A percentile compares a stretch with the other conserved stretches of the same genome.
Evolutionary conservation across 2,797 vertebrate species (phyloP).

Genomic region (Lithobates sylvaticus): DNA sequence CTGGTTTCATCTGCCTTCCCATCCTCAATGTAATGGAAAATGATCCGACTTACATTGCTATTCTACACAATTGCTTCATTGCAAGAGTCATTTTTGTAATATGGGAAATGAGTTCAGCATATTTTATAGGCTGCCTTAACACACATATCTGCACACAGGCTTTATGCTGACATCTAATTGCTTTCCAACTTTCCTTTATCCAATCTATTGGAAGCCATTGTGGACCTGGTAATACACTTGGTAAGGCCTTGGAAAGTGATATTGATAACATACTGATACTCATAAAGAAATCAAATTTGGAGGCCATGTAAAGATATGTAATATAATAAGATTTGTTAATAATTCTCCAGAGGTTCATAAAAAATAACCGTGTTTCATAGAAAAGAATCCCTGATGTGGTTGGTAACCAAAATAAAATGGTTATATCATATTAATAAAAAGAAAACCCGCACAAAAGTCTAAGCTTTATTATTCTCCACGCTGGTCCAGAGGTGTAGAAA

Average conservation of each 20-base stretch:
- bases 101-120: slow-evolving; percentile 31
- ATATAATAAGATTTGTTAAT: slow-evolving; percentile 5
- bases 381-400: not conserved
- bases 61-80: slow-evolving; percentile 44
- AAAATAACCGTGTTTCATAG: not conserved
- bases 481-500: no score
- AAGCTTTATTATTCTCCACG: not conserved
- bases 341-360: not conserved
- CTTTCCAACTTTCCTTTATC: slow-evolving; percentile 5
- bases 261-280: not conserved
- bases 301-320: slow-evolving; percentile 1
- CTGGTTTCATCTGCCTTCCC: slow-evolving; percentile 25
- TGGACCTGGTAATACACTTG: not conserved
- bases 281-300: slow-evolving; percentile 21
- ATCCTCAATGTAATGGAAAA: slow-evolving; percentile 21
- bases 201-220: slow-evolving; percentile 16
- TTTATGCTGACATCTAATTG: slow-evolving; percentile 24
- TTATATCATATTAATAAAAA: not conserved
- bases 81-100: slow-evolving; percentile 30
- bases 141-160: slow-evolving; percentile 17
- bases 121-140: slow-evolving; percentile 15
- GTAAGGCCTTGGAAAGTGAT: not conserved
- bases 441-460: not conserved
- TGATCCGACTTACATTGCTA: slow-evolving; percentile 9
- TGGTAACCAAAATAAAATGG: not conserved